Conservation (phyloP, 2,888 invertebrate genomes). For the Habroteleia sp. region DNA sequence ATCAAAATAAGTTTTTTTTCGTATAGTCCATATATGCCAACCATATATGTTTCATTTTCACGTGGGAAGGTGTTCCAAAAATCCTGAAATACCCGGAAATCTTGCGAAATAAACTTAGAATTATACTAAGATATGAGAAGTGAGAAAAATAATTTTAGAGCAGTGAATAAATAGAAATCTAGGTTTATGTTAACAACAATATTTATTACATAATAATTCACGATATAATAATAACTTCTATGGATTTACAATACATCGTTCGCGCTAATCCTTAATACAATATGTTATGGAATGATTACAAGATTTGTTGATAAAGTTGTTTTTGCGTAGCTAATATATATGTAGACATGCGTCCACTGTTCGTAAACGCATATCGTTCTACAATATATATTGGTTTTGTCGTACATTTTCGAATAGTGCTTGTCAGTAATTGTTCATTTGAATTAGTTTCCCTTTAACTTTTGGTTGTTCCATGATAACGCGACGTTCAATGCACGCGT, state of each 20-base stretch:
- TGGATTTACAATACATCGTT: constrained; percentile 80
- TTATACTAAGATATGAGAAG: too few species aligned
- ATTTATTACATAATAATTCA: constrained; percentile 81
- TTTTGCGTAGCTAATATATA: constrained; percentile 71
- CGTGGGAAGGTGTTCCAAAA: too few species aligned
- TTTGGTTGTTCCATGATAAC: constrained; percentile 39
- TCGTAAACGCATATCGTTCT: constrained; percentile 49
- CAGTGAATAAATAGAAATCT: not conserved
- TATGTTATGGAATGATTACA: constrained; percentile 79
- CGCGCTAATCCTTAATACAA: constrained; percentile 78
- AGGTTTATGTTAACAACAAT: constrained; percentile 80
- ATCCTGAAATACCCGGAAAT: too few species aligned
- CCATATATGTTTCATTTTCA: too few species aligned
- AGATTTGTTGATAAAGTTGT: constrained; percentile 76
- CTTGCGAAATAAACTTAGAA: too few species aligned
- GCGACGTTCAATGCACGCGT: constrained; percentile 45
- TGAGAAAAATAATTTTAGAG: not conserved
- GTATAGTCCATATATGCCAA: too few species aligned
- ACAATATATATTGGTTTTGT: constrained; percentile 56
- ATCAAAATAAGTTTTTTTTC: too few species aligned
- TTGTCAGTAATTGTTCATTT: constrained; percentile 20
- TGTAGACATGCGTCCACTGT: constrained; percentile 36
- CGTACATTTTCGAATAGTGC: constrained; percentile 36
- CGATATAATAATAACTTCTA: constrained; percentile 80
- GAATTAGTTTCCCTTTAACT: not conserved